Evolutionary conservation across 2,113 vertebrate genomes (phyloP), one percentile per base, ranked within the genome.

Genomic region (Axis porcinus): DNA sequence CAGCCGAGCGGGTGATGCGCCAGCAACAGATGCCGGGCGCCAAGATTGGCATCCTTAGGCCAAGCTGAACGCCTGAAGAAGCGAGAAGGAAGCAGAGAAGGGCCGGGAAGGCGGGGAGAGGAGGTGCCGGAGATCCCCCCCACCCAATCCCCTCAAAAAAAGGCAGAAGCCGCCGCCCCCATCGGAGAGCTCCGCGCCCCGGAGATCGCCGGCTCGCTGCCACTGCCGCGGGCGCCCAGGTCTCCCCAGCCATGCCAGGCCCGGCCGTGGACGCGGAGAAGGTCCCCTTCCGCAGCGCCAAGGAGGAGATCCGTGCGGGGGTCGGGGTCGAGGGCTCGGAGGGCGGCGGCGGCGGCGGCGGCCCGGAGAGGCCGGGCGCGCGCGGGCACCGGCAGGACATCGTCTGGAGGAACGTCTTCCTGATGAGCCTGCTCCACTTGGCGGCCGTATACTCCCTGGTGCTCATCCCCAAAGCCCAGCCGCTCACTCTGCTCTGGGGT

Each of bases 401-500:
- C 78, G 98, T 99, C 47, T 99, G 99, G 99, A 99, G 99, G 89
- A 99, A 99, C 97, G 99, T 99, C 40, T 94, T 99, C 54, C 97
- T 99, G 3, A 99, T 99, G 99, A 95, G 94, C 89, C 96, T 99
- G 97, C 99, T 99, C 40, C 99, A 99, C 97, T 16, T 98, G 54
- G 98, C 98, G 10, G 98, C 99, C 23, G 89, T 98, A 10, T 99
- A 99, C 98, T 98, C 99, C 45, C 96, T 99, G 5, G 86, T 97
- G 96, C 98, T 99, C 60, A 96, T 99, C 86, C 99, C 99, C 90
- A 95, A 97, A 92, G 99, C 99, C 81, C 97, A 98, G 92, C 97
- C 97, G 57, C 98, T 99, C 84, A 99, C 99, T 67, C 98, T 99
- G 98, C 97, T 99, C 43, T 99, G 99, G 99, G 98, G 99, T 99